Conservation (phyloP, 2,888 invertebrate genomes). For the Amphipoea lucens region DNA sequence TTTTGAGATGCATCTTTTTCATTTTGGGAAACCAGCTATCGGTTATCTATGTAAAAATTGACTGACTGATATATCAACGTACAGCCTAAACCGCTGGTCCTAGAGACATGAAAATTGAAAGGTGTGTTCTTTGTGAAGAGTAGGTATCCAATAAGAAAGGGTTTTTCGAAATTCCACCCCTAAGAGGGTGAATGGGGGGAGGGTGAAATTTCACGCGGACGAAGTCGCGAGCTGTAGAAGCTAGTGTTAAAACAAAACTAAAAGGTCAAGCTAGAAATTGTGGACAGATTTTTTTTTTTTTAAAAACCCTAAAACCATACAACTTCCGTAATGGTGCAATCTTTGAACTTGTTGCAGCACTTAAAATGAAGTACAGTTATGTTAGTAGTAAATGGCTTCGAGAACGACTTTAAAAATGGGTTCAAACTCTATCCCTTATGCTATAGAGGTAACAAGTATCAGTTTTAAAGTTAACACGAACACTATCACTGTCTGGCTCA, state of each 20-base stretch:
- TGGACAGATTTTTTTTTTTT: constrained; percentile 9
- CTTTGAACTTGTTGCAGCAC: background rate
- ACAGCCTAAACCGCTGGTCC: too few relatives aligned
- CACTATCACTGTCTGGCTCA: background rate
- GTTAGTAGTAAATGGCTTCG: background rate
- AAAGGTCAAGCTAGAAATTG: constrained; percentile 24
- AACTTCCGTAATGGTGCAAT: background rate
- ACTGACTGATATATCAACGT: too few relatives aligned
- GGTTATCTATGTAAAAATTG: background rate
- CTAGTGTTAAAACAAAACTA: constrained; percentile 13
- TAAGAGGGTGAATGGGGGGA: too few relatives aligned
- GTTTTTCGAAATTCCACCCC: too few relatives aligned
- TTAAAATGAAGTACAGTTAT: constrained; percentile 13
- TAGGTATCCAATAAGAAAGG: too few relatives aligned
- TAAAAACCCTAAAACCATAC: background rate
- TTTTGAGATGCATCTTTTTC: background rate
- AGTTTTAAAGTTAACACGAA: background rate
- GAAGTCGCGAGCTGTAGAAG: too few relatives aligned
- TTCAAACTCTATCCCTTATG: background rate
- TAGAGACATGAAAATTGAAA: too few relatives aligned
- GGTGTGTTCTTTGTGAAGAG: too few relatives aligned
- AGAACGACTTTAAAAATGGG: background rate
- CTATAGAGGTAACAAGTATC: background rate
- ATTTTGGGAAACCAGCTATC: background rate
- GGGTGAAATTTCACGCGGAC: too few relatives aligned